A percentile compares a stretch with the other conserved stretches of the same genome.
Evolutionary conservation across 2,797 vertebrate genomes (phyloP).

Genomic region (Gallirallus australis): DNA sequence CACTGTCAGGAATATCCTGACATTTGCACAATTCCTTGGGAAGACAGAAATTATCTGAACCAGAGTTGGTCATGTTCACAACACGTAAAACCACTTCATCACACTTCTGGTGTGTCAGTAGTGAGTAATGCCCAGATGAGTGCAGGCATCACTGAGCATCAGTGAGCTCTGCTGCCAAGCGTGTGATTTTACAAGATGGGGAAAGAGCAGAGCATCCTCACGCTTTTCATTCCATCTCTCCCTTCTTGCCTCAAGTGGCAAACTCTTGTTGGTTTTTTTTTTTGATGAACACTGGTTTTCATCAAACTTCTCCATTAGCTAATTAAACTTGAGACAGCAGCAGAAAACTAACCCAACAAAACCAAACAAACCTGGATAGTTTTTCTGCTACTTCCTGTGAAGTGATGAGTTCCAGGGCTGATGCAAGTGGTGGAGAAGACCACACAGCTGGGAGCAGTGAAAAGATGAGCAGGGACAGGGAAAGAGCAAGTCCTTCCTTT

Average conservation of each 20-base stretch:
- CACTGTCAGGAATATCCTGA: background rate
- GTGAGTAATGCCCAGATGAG: background rate
- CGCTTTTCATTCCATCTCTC: background rate
- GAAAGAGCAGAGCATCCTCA: background rate
- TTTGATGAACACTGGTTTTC: background rate
- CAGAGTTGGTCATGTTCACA: background rate
- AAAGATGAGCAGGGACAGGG: background rate
- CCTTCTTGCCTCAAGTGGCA: background rate
- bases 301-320: background rate
- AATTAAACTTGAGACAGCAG: background rate
- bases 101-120: background rate
- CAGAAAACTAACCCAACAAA: background rate
- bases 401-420: background rate
- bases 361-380: background rate
- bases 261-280: background rate
- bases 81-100: background rate
- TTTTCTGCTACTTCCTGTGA: constrained; percentile 7
- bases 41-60: background rate
- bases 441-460: background rate
- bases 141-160: background rate
- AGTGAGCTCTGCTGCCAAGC: background rate
- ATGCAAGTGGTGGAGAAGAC: background rate
- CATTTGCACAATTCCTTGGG: background rate
- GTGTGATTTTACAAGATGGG: background rate
- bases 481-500: background rate